Conservation (phyloP, 2,113 vertebrate species). For the Empidonax traillii region DNA sequence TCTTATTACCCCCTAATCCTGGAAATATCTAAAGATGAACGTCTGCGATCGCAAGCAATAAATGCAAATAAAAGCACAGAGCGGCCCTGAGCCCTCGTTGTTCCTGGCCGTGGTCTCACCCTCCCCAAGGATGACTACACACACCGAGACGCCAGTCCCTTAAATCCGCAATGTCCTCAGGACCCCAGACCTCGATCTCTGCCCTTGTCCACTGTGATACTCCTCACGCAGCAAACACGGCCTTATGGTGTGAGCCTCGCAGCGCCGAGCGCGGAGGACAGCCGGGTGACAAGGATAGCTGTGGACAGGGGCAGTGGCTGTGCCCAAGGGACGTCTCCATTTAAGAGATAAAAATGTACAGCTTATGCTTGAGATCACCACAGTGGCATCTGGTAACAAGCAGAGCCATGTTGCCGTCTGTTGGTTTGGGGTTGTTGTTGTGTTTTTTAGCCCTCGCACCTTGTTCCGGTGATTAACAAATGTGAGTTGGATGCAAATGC, state of each 20-base stretch:
- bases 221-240: conserved; percentile 11
- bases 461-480: not conserved
- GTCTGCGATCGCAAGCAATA: not conserved
- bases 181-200: conserved; percentile 48
- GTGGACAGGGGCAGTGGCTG: conserved; percentile 62
- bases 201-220: conserved; percentile 51
- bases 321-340: conserved; percentile 55
- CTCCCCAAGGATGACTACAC: not conserved
- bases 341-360: conserved; percentile 63
- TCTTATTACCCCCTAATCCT: not conserved
- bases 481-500: not conserved
- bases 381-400: not conserved
- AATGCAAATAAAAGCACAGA: not conserved
- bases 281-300: conserved; percentile 62
- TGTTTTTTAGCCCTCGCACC: not conserved
- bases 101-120: not conserved
- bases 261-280: not conserved
- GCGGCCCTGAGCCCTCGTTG: not conserved
- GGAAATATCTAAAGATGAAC: not conserved
- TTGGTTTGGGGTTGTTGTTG: not conserved
- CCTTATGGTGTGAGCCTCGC: conserved; percentile 45
- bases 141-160: not conserved
- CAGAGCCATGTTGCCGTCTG: not conserved
- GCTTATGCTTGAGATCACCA: conserved; percentile 61
- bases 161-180: conserved; percentile 42